Evolutionary conservation across 2,888 invertebrate species (phyloP).

Genomic region (Agonopterix heracliana): DNA sequence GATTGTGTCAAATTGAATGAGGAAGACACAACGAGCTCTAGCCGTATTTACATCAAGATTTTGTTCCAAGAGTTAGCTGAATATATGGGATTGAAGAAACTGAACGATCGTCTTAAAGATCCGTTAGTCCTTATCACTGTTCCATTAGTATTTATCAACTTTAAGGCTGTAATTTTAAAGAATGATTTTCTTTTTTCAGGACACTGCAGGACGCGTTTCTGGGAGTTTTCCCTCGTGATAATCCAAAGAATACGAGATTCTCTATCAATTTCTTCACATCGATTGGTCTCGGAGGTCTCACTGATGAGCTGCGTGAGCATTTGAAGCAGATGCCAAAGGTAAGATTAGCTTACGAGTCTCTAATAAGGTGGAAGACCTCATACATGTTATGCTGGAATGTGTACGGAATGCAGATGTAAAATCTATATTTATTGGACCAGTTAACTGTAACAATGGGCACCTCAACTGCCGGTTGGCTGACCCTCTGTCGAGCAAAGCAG

Average conservation of each 20-base stretch:
- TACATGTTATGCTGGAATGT: too few species aligned
- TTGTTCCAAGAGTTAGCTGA: constrained; percentile 97
- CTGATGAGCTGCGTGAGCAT: constrained; percentile 93
- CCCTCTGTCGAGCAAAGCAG: too few species aligned
- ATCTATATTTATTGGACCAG: too few species aligned
- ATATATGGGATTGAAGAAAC: constrained; percentile 94
- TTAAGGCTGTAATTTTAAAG: constrained; percentile 7
- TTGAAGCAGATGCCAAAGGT: constrained; percentile 86
- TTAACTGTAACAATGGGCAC: too few species aligned
- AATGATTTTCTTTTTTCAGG: constrained; percentile 51
- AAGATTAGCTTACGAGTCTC: background rate
- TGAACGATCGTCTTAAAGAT: constrained; percentile 94
- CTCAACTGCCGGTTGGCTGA: too few species aligned
- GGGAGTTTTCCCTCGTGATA: constrained; percentile 96
- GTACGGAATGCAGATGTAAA: too few species aligned
- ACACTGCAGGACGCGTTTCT: constrained; percentile 90
- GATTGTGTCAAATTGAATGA: constrained; percentile 94
- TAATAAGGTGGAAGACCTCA: too few species aligned
- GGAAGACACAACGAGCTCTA: constrained; percentile 98
- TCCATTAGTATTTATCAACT: constrained; percentile 9
- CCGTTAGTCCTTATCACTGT: constrained; percentile 77
- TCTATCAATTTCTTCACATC: constrained; percentile 99
- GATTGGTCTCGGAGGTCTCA: constrained; percentile 96
- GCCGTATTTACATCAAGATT: constrained; percentile 98
- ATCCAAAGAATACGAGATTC: constrained; percentile 97